phyloP scores from a whole-genome alignment of 2,797 vertebrate species.

The Malacoraja senta region DNA sequence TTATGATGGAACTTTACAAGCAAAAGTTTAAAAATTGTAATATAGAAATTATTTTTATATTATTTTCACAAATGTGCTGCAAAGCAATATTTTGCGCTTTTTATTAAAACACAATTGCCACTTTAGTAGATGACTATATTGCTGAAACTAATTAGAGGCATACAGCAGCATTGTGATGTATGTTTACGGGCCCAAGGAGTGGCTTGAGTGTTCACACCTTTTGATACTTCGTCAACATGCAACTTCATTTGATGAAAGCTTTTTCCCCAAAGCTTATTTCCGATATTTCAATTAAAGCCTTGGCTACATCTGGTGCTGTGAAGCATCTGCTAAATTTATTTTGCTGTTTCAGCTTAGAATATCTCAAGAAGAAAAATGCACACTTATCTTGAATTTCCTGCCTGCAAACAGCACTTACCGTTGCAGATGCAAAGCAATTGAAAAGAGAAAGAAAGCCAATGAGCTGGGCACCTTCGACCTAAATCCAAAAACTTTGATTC shows the following conservation, averaged over 20 bases:
- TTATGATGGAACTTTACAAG: conserved; percentile 62
- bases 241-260: conserved; percentile 5
- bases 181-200: conserved; percentile 12
- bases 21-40: conserved; percentile 62
- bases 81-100: conserved; percentile 66
- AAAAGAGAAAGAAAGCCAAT: conserved; percentile 11
- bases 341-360: conserved; percentile 17
- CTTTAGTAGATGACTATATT: conserved; percentile 53
- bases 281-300: neutral
- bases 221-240: conserved; percentile 36
- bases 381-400: neutral
- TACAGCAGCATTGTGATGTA: conserved; percentile 14
- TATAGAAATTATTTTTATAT: conserved; percentile 76
- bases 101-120: conserved; percentile 58
- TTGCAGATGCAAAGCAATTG: conserved; percentile 6
- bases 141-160: conserved; percentile 49
- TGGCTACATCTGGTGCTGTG: neutral
- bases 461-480: neutral
- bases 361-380: neutral
- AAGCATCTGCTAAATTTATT: conserved; percentile 8
- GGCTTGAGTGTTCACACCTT: conserved; percentile 25
- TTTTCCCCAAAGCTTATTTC: conserved; percentile 13
- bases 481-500: neutral
- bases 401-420: neutral
- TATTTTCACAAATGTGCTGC: conserved; percentile 62